These are phyloP conservation scores for Discoglossus pictus DNA, from an alignment of 2,797 vertebrate species.

Conservation along the genomic window DNA sequence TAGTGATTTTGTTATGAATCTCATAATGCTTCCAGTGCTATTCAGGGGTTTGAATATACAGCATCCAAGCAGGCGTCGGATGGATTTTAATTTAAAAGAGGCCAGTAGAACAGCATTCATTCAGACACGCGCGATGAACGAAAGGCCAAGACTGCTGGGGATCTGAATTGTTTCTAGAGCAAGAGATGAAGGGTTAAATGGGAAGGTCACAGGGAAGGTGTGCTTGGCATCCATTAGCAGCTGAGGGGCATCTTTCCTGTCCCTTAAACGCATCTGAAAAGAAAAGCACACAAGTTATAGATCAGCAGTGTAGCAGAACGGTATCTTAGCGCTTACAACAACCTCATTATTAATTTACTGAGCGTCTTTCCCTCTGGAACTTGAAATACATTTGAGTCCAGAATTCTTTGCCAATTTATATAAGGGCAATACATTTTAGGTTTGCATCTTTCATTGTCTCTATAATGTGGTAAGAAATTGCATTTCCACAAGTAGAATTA, in stretches of 20 bases:
- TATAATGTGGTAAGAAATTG: no score
- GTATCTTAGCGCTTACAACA: background rate
- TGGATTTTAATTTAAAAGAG: slow-evolving; percentile 35
- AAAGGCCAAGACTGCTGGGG: slow-evolving; percentile 88
- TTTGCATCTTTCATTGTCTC: no score
- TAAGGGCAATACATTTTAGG: no score
- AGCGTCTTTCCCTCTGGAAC: no score
- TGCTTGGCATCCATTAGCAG: slow-evolving; percentile 97
- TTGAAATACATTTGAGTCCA: no score
- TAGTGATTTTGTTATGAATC: slow-evolving; percentile 61
- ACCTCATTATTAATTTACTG: no score
- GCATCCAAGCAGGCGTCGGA: slow-evolving; percentile 1
- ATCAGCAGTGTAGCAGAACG: background rate
- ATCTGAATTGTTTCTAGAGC: slow-evolving; percentile 97
- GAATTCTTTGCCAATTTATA: no score
- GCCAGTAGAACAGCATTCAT: slow-evolving; percentile 53
- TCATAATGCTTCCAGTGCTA: slow-evolving; percentile 57
- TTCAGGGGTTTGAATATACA: slow-evolving; percentile 19
- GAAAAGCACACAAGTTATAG: slow-evolving; percentile 19
- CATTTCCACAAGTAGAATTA: no score
- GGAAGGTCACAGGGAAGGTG: slow-evolving; percentile 96
- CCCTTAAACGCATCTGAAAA: slow-evolving; percentile 86
- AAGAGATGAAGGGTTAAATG: slow-evolving; percentile 92
- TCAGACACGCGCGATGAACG: slow-evolving; percentile 91
- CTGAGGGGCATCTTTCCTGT: slow-evolving; percentile 92